Conservation (phyloP, 2,888 invertebrate species). For the Orthosia gracilis region DNA sequence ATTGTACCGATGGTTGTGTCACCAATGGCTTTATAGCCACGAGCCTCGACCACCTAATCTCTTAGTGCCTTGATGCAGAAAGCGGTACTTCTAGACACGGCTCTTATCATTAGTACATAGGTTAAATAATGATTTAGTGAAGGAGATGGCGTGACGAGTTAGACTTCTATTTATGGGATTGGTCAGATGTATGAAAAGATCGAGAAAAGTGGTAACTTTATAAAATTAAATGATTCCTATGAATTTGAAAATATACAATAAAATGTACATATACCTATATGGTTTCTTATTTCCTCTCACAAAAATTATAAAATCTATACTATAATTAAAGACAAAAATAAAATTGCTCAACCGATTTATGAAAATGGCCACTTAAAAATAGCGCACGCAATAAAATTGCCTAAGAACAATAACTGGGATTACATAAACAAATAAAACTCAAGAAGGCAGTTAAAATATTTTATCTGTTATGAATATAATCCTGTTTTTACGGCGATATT, state of each 20-base stretch:
- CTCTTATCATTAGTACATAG: no score
- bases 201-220: no score
- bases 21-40: background rate
- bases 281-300: background rate
- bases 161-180: no score
- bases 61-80: no score
- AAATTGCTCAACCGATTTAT: constrained; percentile 45
- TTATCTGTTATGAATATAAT: constrained; percentile 90
- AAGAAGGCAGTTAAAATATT: constrained; percentile 87
- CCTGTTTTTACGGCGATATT: constrained; percentile 84
- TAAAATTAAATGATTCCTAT: no score
- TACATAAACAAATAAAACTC: constrained; percentile 88
- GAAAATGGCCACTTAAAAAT: constrained; percentile 62
- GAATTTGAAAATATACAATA: no score
- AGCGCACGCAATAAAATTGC: constrained; percentile 80
- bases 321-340: constrained; percentile 37
- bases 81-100: no score
- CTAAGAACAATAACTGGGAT: constrained; percentile 85
- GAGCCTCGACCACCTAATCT: no score
- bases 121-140: no score
- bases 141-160: no score
- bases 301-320: constrained; percentile 10
- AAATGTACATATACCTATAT: no score
- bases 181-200: no score
- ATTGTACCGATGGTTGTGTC: background rate